Evolutionary conservation across 2,888 invertebrate genomes (phyloP).

Genomic region (Frankliniella fusca): DNA sequence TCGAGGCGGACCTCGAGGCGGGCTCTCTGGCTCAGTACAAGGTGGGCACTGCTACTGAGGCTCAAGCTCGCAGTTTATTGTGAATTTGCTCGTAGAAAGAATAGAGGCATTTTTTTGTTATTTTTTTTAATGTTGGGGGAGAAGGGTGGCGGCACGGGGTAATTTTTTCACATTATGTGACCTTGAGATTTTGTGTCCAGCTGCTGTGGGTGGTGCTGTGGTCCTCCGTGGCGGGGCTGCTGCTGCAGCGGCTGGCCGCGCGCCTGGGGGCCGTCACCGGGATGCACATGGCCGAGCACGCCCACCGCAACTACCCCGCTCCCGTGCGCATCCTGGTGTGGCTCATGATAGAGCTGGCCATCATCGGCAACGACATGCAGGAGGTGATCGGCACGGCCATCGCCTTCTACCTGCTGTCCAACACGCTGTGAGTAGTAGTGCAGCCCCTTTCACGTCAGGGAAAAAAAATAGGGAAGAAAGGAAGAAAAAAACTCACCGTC

Average conservation of each 20-base stretch:
- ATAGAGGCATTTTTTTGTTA: too few species aligned
- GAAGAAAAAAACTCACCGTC: not conserved
- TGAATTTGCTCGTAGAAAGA: too few species aligned
- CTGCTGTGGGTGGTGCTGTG: slow-evolving; percentile 79
- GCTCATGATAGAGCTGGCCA: slow-evolving; percentile 88
- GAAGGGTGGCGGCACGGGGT: not conserved
- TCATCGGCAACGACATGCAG: slow-evolving; percentile 87
- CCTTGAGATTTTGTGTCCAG: slow-evolving; percentile 45
- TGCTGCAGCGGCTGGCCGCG: slow-evolving; percentile 74
- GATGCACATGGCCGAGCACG: slow-evolving; percentile 75
- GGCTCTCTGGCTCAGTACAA: slow-evolving; percentile 75
- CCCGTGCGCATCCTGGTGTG: slow-evolving; percentile 71
- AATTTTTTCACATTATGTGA: slow-evolving; percentile 11
- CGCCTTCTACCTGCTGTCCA: slow-evolving; percentile 74
- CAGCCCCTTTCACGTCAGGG: not conserved
- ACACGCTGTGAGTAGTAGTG: slow-evolving; percentile 61
- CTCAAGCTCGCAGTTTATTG: too few species aligned
- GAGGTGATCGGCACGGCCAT: slow-evolving; percentile 89
- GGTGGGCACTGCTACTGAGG: slow-evolving; percentile 47
- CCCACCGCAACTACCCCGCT: slow-evolving; percentile 62
- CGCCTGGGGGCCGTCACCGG: slow-evolving; percentile 79
- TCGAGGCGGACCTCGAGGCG: slow-evolving; percentile 82
- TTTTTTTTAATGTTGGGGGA: too few species aligned
- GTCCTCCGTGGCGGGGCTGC: slow-evolving; percentile 74
- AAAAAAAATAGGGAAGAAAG: too few species aligned